Evolutionary conservation across 2,888 invertebrate genomes (phyloP).

Genomic region (Germaria angustata): DNA sequence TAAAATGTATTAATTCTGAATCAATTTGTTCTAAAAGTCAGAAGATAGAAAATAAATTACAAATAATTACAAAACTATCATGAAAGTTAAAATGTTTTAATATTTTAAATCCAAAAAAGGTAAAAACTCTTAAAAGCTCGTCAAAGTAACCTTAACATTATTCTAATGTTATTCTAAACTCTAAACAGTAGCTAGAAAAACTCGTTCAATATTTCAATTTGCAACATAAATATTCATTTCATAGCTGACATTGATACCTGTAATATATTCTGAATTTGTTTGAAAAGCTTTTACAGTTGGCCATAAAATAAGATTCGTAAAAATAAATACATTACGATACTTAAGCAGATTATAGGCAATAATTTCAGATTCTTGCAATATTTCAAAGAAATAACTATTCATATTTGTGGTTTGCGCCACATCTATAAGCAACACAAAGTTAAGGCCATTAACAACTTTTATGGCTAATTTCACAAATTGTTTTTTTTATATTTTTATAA

Average conservation of each 20-base stretch:
- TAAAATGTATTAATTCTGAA: no score
- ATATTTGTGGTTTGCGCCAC: background rate
- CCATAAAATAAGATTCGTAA: background rate
- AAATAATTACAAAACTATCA: no score
- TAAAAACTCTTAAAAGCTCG: no score
- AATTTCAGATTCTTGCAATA: background rate
- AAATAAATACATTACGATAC: slow-evolving; percentile 2
- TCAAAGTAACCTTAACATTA: no score
- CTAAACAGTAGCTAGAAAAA: slow-evolving; percentile 2
- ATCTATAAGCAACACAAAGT: background rate
- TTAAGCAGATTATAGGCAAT: slow-evolving; percentile 9
- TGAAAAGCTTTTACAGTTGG: background rate
- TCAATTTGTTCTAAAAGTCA: no score
- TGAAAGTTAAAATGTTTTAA: no score
- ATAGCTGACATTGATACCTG: slow-evolving; percentile 7
- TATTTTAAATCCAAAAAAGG: no score
- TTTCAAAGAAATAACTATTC: slow-evolving; percentile 18
- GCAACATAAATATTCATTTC: background rate
- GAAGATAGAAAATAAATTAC: no score
- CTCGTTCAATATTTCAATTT: slow-evolving; percentile 8
- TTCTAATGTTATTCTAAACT: no score
- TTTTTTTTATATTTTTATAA: no score
- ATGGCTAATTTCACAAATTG: background rate
- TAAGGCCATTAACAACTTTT: background rate
- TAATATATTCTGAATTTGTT: background rate